Evolutionary conservation across 2,888 invertebrate species (phyloP), one percentile per base, ranked within the genome.

Genomic region (Didymodactylos carnosus): DNA sequence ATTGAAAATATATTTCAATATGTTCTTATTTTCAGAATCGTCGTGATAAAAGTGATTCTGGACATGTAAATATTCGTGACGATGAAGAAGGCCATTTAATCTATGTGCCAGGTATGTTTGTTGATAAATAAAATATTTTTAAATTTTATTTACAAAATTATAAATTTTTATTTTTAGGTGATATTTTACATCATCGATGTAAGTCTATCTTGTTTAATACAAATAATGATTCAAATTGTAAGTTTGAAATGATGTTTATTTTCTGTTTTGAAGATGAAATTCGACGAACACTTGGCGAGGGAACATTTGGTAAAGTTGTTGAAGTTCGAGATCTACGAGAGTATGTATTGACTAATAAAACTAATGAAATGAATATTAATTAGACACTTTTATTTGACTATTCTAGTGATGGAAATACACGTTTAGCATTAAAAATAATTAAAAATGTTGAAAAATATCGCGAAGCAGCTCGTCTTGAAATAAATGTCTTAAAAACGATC

Each of bases 71-170:
- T 39, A 74, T 75, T 41, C 71, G 71, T 71, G 94, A 98, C 88
- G 97, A 98, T 88, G 91, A 91, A 87, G 97, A 98, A 87, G 98
- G 98, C 87, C 97, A 98, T 87, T 92, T 98, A 87, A 90, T 98
- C 87, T 98, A 97, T 90, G 91, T 91, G 88, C 89, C 89, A 87
- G 97, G 62, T 62, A 62, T 3, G 25, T 10, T 3, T 25, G 2
- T 25, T n/a, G 25, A 35, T 3, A 2, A 95, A 87, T 95, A 97
- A 88, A 88, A 92, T 87, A 91, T 98, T 76, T 71, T 74, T 41
- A n/a, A n/a, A n/a, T n/a, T n/a, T n/a, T n/a, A n/a, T 53, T 74
- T 71, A 70, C 35, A 51, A 43, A 43, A 19, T 71, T 70, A 43
- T 29, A 39, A 39, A 43, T 73, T 69, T 72, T 51, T 23, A 19